phyloP scores from a whole-genome alignment of 2,797 vertebrate genomes.

The Pyrocephalus nanus region DNA sequence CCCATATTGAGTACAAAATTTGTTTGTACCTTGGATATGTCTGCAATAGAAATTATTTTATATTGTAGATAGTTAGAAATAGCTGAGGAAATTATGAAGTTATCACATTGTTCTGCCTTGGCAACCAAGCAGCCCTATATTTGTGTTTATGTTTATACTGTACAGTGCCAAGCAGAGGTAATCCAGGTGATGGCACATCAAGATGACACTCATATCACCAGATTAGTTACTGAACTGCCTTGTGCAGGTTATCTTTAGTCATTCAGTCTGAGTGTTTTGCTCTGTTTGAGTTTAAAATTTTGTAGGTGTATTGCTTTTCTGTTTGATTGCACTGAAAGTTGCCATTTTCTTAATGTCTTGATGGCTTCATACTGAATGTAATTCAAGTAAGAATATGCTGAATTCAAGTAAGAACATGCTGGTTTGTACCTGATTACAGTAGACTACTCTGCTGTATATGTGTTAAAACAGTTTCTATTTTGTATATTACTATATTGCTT shows the following conservation, averaged over 20 bases:
- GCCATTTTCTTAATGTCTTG: background rate
- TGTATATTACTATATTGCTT: background rate
- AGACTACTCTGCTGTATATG: background rate
- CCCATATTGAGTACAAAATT: background rate
- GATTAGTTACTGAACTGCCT: background rate
- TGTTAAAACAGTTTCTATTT: background rate
- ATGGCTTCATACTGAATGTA: background rate
- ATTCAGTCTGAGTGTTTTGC: background rate
- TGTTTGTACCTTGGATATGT: background rate
- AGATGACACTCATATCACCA: background rate
- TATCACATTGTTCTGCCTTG: background rate
- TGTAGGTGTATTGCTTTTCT: background rate
- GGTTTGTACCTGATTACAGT: background rate
- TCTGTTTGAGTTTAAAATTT: background rate
- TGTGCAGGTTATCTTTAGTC: background rate
- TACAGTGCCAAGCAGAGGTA: background rate
- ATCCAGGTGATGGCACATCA: background rate
- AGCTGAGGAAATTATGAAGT: background rate
- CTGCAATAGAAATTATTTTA: background rate
- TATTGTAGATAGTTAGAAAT: background rate
- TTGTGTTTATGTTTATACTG: background rate
- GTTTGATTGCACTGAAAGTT: background rate
- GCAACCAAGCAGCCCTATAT: background rate
- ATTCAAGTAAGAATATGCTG: background rate
- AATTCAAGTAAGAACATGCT: background rate